Percentiles rank a stretch among this genome's conserved stretches.
These are phyloP conservation scores for Oreochromis spilurus DNA, from an alignment of 2,113 vertebrate species.

Conservation along the genomic window DNA sequence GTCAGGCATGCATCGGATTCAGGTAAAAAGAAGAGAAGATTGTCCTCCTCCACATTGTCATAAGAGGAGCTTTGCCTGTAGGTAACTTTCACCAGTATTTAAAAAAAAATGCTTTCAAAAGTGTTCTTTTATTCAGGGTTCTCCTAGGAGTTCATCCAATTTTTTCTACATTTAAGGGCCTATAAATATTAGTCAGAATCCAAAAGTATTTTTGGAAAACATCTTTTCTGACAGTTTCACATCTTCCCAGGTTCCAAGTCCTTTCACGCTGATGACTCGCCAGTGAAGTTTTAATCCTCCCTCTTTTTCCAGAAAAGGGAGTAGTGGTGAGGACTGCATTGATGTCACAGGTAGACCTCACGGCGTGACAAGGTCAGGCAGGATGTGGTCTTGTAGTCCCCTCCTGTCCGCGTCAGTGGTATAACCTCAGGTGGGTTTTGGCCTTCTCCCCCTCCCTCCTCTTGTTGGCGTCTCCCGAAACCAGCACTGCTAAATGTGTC, in stretches of 20 bases:
- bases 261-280: constrained; percentile 17
- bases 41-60: constrained; percentile 44
- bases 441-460: constrained; percentile 63
- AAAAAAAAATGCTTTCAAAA: constrained; percentile 30
- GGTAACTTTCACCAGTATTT: constrained; percentile 33
- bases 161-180: constrained; percentile 35
- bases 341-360: constrained; percentile 75
- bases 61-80: constrained; percentile 22
- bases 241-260: constrained; percentile 41
- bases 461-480: constrained; percentile 64
- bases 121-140: constrained; percentile 1
- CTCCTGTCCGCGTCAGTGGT: constrained; percentile 72
- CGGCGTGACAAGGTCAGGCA: constrained; percentile 74
- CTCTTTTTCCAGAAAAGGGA: not conserved
- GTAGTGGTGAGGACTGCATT: not conserved
- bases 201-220: constrained; percentile 42
- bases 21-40: constrained; percentile 48
- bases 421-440: constrained; percentile 70
- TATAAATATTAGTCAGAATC: constrained; percentile 61
- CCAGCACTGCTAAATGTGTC: constrained; percentile 76
- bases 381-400: constrained; percentile 76
- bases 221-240: constrained; percentile 28
- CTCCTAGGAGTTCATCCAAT: constrained; percentile 13
- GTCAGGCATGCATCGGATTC: constrained; percentile 66
- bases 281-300: constrained; percentile 14